Base-by-base conservation (phyloP, 1,140 invertebrate species). In the Bradysia coprophila region DNA sequence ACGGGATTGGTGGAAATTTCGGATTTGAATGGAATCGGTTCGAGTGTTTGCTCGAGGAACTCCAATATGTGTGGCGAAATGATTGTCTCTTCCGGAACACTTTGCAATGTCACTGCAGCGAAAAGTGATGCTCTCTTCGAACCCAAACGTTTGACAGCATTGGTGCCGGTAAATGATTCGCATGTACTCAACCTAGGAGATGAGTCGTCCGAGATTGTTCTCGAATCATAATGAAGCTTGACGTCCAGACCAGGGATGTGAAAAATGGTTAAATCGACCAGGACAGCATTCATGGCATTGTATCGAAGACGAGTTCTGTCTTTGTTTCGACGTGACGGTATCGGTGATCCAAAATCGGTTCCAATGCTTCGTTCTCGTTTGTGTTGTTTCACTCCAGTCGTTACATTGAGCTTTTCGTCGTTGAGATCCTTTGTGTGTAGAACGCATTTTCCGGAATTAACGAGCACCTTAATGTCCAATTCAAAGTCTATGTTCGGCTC, bases 401-500 rank as follows among this genome's bases (percentile, higher is more conserved):
- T 57, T 48, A 73, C 69, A 70, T 59, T 59, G 67, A 73, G 56
- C 48, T 81, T 75, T 39, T 88, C 84, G 32, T 88, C 82, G 45
- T 67, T 72, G 0, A 63, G 61, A 56, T 91, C 85, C 62, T 92
- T 94, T 0, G 91, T 94, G 62, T 96, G 91, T 3, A 98, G 66
- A 21, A 94, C 88, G 65, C 92, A 97, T 64, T 95, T 93, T 1
- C 92, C 93, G 51, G 88, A 91, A 56, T 94, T 94, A 40, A 98
- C 93, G 44, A 93, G 75, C 22, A 97, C 89, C 65, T 94, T 94
- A 0, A 98, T 83, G 62, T 96, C 91, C 46, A 97, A 65, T 57
- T 96, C 90, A 59, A 97, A 87, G 60, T 98, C 92, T 45, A 98
- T 88, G 52, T 86, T 94, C 0, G 91, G 92, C 55, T 96, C 91